phyloP scores from a whole-genome alignment of 2,113 vertebrate genomes.

The Clarias gariepinus region DNA sequence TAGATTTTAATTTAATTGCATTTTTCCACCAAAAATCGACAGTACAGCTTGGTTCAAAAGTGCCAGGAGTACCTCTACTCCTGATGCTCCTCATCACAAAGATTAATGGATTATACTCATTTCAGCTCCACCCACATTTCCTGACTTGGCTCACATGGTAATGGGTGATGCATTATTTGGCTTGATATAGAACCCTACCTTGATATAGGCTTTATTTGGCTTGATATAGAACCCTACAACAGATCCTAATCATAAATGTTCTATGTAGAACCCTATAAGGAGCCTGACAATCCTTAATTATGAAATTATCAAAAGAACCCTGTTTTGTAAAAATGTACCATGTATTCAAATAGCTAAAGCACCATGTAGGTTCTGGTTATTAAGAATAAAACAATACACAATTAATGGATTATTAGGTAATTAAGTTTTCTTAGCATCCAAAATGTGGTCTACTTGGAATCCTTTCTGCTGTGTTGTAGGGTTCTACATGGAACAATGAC shows the following conservation, averaged over 20 bases:
- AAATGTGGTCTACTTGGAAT: background rate
- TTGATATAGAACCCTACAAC: background rate
- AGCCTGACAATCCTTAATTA: background rate
- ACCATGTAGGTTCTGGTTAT: background rate
- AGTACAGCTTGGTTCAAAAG: background rate
- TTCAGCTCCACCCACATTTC: background rate
- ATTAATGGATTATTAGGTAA: background rate
- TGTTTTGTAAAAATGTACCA: background rate
- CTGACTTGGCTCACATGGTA: background rate
- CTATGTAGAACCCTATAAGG: background rate
- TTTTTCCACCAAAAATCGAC: background rate
- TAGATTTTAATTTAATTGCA: constrained; percentile 6
- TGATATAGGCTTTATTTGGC: background rate
- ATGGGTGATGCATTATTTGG: too few relatives aligned
- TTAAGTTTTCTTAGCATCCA: background rate
- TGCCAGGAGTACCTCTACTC: background rate
- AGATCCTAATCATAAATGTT: background rate
- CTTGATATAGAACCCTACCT: background rate
- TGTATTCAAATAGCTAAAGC: background rate
- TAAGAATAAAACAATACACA: background rate
- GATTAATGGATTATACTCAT: background rate
- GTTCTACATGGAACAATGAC: background rate
- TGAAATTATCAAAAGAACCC: background rate
- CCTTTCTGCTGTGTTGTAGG: background rate
- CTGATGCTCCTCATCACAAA: background rate